A percentile compares a stretch with the other conserved stretches of the same genome.
These are phyloP conservation scores for Hormiphora californensis DNA, from an alignment of 37 sponge, comb jelly and placozoan species.

Conservation along the genomic window DNA sequence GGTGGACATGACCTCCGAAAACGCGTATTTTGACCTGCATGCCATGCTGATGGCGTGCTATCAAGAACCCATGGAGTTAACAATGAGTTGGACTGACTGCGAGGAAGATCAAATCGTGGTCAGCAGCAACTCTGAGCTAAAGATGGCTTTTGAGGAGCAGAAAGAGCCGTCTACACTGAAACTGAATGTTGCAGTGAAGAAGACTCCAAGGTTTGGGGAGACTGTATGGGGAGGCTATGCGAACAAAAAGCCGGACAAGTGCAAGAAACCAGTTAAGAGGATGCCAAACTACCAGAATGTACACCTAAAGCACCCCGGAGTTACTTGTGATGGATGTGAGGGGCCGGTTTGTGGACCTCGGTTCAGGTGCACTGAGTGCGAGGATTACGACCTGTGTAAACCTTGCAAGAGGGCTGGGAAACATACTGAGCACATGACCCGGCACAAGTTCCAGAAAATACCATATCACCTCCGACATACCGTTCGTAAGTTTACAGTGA, in stretches of 20 bases:
- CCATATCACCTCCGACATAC: neutral
- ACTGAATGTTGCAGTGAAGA: neutral
- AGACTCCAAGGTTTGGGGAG: neutral
- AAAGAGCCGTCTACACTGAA: constrained; percentile 20
- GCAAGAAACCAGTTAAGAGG: neutral
- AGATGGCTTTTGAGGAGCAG: constrained; percentile 2
- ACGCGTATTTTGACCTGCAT: neutral
- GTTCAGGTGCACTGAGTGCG: constrained; percentile 2
- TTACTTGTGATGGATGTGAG: constrained; percentile 52
- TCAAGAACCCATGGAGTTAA: constrained; percentile 17
- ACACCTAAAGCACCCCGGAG: neutral
- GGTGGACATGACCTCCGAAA: neutral
- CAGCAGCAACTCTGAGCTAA: constrained; percentile 30
- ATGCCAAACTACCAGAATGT: constrained; percentile 33
- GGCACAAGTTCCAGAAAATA: constrained; percentile 7
- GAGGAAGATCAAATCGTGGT: constrained; percentile 43
- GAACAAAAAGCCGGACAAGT: neutral
- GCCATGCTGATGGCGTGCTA: constrained; percentile 11
- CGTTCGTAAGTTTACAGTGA: too few species aligned
- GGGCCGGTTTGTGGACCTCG: constrained; percentile 46
- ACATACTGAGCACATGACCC: constrained; percentile 21
- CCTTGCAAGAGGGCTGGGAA: constrained; percentile 27
- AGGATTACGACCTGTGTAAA: constrained; percentile 24
- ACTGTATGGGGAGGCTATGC: neutral
- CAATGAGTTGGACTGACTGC: constrained; percentile 13